These are phyloP conservation scores for Tribolium freemani DNA, from an alignment of 2,888 invertebrate species.

Conservation along the genomic window DNA sequence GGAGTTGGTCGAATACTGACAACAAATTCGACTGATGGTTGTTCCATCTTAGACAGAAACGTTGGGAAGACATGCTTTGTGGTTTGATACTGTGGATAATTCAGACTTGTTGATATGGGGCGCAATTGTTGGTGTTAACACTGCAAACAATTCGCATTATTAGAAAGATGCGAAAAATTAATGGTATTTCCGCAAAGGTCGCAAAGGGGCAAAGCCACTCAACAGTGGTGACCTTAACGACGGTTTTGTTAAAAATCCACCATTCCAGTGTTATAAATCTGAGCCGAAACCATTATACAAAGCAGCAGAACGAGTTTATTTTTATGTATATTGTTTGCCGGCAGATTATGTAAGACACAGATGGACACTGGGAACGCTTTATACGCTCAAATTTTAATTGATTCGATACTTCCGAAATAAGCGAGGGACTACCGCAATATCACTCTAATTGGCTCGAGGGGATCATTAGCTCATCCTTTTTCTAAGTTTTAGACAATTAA, in stretches of 20 bases:
- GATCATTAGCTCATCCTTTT: neutral
- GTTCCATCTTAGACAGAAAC: constrained; percentile 97
- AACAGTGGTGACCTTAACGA: neutral
- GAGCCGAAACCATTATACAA: constrained; percentile 13
- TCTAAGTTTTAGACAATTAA: neutral
- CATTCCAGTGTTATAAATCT: constrained; percentile 15
- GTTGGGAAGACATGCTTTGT: constrained; percentile 85
- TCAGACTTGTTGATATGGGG: constrained; percentile 57
- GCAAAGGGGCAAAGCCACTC: neutral
- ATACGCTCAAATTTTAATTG: neutral
- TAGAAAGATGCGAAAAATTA: neutral
- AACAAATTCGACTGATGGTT: constrained; percentile 96
- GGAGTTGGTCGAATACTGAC: constrained; percentile 92
- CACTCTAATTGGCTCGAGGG: neutral
- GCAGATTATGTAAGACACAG: constrained; percentile 20
- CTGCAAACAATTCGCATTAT: constrained; percentile 42
- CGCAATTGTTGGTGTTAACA: constrained; percentile 53
- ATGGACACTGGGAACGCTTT: neutral
- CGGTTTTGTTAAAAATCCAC: neutral
- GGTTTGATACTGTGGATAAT: constrained; percentile 54
- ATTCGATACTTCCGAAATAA: constrained; percentile 11
- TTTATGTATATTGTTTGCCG: constrained; percentile 31
- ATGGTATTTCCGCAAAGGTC: neutral
- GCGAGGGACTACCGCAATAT: neutral
- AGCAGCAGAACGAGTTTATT: constrained; percentile 33